These are phyloP conservation scores for Troides oblongomaculatus DNA, from an alignment of 2,888 invertebrate genomes.

Conservation along the genomic window DNA sequence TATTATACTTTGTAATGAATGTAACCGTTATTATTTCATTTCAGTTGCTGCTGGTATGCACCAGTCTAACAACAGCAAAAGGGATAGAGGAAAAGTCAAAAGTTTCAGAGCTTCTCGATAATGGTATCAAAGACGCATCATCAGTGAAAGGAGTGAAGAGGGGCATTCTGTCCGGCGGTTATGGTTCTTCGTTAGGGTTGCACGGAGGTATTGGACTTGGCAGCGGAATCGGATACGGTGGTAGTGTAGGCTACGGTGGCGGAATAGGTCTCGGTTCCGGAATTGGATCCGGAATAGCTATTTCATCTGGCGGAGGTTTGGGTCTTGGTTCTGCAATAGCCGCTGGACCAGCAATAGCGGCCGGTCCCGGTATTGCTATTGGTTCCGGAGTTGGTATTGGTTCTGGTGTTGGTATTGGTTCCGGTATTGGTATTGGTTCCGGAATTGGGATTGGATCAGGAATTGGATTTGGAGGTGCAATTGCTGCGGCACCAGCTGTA, in stretches of 20 bases:
- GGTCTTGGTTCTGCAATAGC: conserved; percentile 27
- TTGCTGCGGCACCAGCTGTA: conserved; percentile 31
- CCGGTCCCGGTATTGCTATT: conserved; percentile 22
- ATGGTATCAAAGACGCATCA: conserved; percentile 61
- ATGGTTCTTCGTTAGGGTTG: conserved; percentile 32
- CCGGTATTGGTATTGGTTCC: conserved; percentile 30
- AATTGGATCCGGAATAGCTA: not conserved
- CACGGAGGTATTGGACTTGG: conserved; percentile 33
- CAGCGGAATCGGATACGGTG: conserved; percentile 31
- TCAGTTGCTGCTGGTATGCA: conserved; percentile 62
- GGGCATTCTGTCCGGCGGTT: conserved; percentile 48
- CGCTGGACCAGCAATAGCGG: conserved; percentile 25
- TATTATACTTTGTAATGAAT: too few relatives aligned
- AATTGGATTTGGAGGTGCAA: conserved; percentile 28
- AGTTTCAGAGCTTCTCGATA: conserved; percentile 60
- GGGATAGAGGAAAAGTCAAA: conserved; percentile 55
- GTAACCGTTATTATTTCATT: conserved; percentile 33
- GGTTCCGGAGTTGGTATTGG: conserved; percentile 29
- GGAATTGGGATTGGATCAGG: conserved; percentile 23
- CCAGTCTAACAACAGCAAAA: conserved; percentile 60
- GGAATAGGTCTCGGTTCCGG: conserved; percentile 30
- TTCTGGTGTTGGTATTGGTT: conserved; percentile 4
- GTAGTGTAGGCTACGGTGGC: conserved; percentile 33
- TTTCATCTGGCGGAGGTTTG: conserved; percentile 6
- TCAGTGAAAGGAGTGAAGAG: conserved; percentile 64